These are phyloP conservation scores for Ovibos moschatus DNA, from an alignment of 2,113 vertebrate genomes.

Conservation along the genomic window DNA sequence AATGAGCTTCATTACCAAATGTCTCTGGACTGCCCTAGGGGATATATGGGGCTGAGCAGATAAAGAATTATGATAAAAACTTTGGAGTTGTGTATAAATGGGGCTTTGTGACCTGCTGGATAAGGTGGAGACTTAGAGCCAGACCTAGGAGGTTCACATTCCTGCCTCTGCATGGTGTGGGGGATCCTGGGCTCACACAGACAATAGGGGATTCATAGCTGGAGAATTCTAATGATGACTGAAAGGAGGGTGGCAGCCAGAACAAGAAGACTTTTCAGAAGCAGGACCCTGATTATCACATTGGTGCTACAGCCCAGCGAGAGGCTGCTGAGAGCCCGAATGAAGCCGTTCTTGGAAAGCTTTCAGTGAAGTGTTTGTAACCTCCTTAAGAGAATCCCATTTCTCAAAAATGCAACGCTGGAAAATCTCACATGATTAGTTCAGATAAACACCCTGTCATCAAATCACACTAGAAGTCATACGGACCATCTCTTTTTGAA, in stretches of 20 bases:
- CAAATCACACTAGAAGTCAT: background rate
- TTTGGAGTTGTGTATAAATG: slow-evolving; percentile 58
- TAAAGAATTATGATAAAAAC: slow-evolving; percentile 76
- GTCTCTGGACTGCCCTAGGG: slow-evolving; percentile 58
- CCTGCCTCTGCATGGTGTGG: slow-evolving; percentile 73
- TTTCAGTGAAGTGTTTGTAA: slow-evolving; percentile 63
- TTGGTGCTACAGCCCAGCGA: slow-evolving; percentile 35
- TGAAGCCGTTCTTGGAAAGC: slow-evolving; percentile 68
- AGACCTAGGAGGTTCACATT: slow-evolving; percentile 74
- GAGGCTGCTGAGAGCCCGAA: slow-evolving; percentile 38
- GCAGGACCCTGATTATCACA: slow-evolving; percentile 68
- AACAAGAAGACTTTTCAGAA: slow-evolving; percentile 78
- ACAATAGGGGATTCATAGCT: slow-evolving; percentile 77
- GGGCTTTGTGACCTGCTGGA: slow-evolving; percentile 76
- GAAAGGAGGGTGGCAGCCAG: slow-evolving; percentile 70
- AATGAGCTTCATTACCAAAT: slow-evolving; percentile 67
- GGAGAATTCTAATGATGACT: slow-evolving; percentile 73
- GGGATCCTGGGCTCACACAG: slow-evolving; percentile 66
- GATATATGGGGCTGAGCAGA: slow-evolving; percentile 56
- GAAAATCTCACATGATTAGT: slow-evolving; percentile 63
- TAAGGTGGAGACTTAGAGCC: slow-evolving; percentile 66
- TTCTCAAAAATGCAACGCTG: slow-evolving; percentile 59
- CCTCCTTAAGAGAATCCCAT: slow-evolving; percentile 68
- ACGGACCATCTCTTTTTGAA: slow-evolving; percentile 30
- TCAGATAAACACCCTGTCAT: slow-evolving; percentile 58